Percentiles rank a stretch among this genome's conserved stretches.
Evolutionary conservation across 2,888 invertebrate genomes (phyloP).

Genomic region (Axea sp.): DNA sequence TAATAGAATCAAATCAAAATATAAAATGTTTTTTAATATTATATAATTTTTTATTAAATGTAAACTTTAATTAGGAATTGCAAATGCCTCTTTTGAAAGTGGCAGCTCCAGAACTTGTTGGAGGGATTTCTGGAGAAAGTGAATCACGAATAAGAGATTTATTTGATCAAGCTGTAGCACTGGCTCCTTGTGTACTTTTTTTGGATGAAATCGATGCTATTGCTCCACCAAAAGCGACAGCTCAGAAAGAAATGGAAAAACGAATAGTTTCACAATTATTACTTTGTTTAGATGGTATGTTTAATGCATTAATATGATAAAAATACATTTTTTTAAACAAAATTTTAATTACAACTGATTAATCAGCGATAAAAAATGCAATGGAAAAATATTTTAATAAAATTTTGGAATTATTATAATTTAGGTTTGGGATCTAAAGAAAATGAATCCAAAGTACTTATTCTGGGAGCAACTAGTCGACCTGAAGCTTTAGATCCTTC

Average conservation of each 20-base stretch:
- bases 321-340: too few species aligned
- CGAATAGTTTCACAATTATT: slow-evolving; percentile 96
- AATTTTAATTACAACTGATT: too few species aligned
- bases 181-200: slow-evolving; percentile 92
- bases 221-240: slow-evolving; percentile 92
- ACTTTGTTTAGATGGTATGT: slow-evolving; percentile 90
- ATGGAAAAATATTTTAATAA: too few species aligned
- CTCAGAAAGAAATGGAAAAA: slow-evolving; percentile 97
- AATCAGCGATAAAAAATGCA: too few species aligned
- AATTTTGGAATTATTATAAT: too few species aligned
- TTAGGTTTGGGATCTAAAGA: slow-evolving; percentile 81
- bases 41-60: too few species aligned
- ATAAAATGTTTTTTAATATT: too few species aligned
- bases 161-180: slow-evolving; percentile 89
- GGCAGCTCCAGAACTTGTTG: slow-evolving; percentile 94
- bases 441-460: slow-evolving; percentile 84
- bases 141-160: slow-evolving; percentile 95
- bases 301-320: too few species aligned
- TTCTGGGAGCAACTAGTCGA: slow-evolving; percentile 97
- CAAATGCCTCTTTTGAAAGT: slow-evolving; percentile 91
- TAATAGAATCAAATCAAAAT: too few species aligned
- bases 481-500: slow-evolving; percentile 96
- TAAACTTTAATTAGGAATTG: too few species aligned
- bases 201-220: slow-evolving; percentile 99
- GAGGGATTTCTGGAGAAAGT: slow-evolving; percentile 97